Conservation (phyloP, 2,797 vertebrate genomes). For the Sphaeramia orbicularis region DNA sequence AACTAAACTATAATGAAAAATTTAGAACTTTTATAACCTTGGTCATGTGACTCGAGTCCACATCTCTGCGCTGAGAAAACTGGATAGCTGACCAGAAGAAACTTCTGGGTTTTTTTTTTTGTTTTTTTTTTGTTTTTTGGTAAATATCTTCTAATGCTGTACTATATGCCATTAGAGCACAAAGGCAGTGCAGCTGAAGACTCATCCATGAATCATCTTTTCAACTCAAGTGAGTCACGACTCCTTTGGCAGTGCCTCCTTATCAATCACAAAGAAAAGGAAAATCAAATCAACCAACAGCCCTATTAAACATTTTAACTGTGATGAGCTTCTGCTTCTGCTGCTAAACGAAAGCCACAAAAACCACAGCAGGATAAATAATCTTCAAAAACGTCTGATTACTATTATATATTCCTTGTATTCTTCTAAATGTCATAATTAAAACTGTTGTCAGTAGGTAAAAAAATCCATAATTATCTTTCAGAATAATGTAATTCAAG, state of each 20-base stretch:
- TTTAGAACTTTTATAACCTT: too few relatives aligned
- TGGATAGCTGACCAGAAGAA: too few relatives aligned
- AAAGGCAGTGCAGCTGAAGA: too few relatives aligned
- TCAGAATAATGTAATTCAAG: not conserved
- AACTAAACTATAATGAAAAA: too few relatives aligned
- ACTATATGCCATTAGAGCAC: too few relatives aligned
- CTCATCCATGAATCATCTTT: not conserved
- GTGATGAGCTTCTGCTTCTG: not conserved
- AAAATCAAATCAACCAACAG: not conserved
- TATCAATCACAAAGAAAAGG: not conserved
- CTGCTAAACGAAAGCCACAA: not conserved
- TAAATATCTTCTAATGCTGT: not conserved
- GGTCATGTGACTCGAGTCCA: too few relatives aligned
- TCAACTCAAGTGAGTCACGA: not conserved
- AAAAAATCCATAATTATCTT: too few relatives aligned
- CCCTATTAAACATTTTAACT: not conserved
- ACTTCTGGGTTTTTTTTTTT: too few relatives aligned
- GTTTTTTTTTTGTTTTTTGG: too few relatives aligned
- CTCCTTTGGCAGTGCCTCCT: not conserved
- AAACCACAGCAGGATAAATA: not conserved
- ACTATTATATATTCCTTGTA: not conserved
- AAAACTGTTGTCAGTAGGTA: not conserved
- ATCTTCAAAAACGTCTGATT: constrained; percentile 6
- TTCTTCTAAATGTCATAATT: not conserved
- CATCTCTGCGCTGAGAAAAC: too few relatives aligned